Evolutionary conservation across 2,797 vertebrate species (phyloP).

Genomic region (Steatocranus sp.): DNA sequence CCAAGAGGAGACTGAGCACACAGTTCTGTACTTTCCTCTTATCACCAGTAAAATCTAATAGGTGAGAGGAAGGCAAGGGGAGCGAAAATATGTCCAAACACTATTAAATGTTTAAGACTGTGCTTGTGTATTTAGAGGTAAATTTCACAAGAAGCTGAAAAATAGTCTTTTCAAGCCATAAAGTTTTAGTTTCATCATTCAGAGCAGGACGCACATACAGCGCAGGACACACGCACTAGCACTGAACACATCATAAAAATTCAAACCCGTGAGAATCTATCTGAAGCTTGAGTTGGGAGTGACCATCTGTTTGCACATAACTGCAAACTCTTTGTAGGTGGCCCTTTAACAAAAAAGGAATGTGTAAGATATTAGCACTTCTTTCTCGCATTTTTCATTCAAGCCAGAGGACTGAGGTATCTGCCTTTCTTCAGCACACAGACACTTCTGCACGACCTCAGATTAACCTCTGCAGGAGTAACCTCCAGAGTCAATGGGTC

Average conservation of each 20-base stretch:
- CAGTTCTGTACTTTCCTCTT: constrained; percentile 17
- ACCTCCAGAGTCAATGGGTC: constrained; percentile 33
- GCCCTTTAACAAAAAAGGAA: constrained; percentile 58
- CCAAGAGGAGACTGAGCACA: constrained; percentile 49
- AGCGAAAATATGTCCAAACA: constrained; percentile 29
- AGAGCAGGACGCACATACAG: neutral
- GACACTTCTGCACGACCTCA: constrained; percentile 44
- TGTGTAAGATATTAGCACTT: constrained; percentile 52
- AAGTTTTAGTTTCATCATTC: neutral
- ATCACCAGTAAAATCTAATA: constrained; percentile 40
- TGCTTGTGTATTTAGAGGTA: neutral
- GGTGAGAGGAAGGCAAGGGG: neutral
- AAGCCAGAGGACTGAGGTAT: constrained; percentile 15
- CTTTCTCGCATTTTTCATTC: constrained; percentile 42
- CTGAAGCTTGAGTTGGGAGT: constrained; percentile 36
- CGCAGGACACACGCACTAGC: neutral
- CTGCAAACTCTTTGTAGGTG: constrained; percentile 58
- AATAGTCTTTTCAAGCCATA: neutral
- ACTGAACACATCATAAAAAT: constrained; percentile 38
- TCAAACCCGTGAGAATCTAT: constrained; percentile 24
- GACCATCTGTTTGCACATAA: constrained; percentile 56
- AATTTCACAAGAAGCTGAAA: neutral
- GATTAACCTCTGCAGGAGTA: constrained; percentile 44
- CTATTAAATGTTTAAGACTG: constrained; percentile 21
- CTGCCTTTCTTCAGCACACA: constrained; percentile 36